phyloP scores from a whole-genome alignment of 2,797 vertebrate genomes.

The Crocodylus rhombifer region DNA sequence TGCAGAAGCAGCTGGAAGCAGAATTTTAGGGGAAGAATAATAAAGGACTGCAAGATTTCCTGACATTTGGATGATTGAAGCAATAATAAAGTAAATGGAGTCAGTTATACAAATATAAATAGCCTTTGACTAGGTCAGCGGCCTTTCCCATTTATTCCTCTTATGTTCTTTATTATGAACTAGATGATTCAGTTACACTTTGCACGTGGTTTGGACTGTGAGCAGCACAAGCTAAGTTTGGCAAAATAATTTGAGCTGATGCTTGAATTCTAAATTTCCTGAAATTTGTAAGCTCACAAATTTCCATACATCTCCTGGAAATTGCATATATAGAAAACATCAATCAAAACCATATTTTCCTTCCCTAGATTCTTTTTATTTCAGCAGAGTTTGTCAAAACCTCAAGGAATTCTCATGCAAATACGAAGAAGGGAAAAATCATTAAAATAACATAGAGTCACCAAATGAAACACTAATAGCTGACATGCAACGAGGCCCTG shows the following conservation, averaged over 20 bases:
- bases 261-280: neutral
- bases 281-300: neutral
- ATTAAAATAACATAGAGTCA: neutral
- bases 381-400: neutral
- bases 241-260: neutral
- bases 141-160: neutral
- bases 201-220: neutral
- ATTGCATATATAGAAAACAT: neutral
- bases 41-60: neutral
- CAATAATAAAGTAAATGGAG: conserved; percentile 7
- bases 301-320: neutral
- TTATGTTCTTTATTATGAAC: neutral
- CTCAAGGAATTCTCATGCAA: conserved; percentile 1
- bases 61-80: neutral
- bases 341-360: neutral
- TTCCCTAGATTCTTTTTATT: neutral
- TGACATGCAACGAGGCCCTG: neutral
- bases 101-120: conserved; percentile 28
- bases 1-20: neutral
- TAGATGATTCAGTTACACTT: neutral
- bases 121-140: neutral
- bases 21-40: conserved; percentile 2
- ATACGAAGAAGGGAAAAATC: neutral
- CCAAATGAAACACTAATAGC: neutral
- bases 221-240: neutral